Base-by-base conservation (phyloP, 2,797 vertebrate species). In the Lophius americanus region DNA sequence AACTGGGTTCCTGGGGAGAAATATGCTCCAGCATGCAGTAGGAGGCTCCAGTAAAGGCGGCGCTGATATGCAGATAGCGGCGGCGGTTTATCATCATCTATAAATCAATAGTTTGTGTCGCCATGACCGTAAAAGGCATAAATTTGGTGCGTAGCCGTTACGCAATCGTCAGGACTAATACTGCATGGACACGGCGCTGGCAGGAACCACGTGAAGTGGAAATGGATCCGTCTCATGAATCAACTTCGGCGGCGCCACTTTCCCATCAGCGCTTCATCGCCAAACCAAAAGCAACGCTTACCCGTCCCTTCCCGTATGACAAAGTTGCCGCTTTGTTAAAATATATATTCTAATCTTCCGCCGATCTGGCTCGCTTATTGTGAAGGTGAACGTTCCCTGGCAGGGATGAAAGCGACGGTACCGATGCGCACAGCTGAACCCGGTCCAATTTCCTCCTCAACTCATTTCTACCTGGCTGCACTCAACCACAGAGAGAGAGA, bases 401-500 rank as follows among this genome's bases (percentile, higher is more conserved):
- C 47, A 70, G 51, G 51, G 82, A 82, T 72, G 82, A 85, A 75
- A 73, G 75, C 38, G 37, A 10, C 12, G 58, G 39, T 36, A 55
- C 13, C 36, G 78, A 67, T 9, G 46, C 71, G n/a, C 72, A 39
- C 51, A 65, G 23, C 73, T 86, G 84, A 90, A 88, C 85, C 83
- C 53, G 82, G 82, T 85, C 85, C 83, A 88, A 81, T 91, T 89
- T 88, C 76, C 76, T 70, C 64, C 80, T 84, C 78, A 52, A 82
- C 81, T 88, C 84, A 76, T 82, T 84, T 85, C 73, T 75, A 73
- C 68, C 56, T 35, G 50, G 64, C 82, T 47, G 82, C 78, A 73
- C 75, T 84, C 83, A 76, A 67, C 79, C 86, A 68, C 61, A 70
- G 64, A 75, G 51, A 51, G 39, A 41, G 13, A 23, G 23, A 23